These are phyloP conservation scores for Rhysida immarginata DNA, from an alignment of 1,140 invertebrate species.

Conservation along the genomic window DNA sequence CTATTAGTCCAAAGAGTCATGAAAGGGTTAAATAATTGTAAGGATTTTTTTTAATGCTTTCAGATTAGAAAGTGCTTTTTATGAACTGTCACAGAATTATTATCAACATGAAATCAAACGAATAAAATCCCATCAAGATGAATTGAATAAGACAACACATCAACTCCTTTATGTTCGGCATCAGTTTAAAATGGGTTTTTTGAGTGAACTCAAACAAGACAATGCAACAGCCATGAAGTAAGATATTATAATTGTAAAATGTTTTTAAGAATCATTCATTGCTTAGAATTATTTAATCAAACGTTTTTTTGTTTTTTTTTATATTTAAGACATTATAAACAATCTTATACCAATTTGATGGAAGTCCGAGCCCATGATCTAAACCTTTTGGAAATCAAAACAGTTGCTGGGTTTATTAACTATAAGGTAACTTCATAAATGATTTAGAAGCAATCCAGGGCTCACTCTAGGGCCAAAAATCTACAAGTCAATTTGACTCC, in stretches of 20 bases:
- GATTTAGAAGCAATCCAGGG: background rate
- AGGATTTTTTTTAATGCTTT: slow-evolving; percentile 13
- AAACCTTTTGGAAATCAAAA: slow-evolving; percentile 84
- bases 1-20: no score
- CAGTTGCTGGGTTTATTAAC: slow-evolving; percentile 85
- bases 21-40: background rate
- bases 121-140: slow-evolving; percentile 74
- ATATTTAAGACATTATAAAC: slow-evolving; percentile 65
- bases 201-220: slow-evolving; percentile 86
- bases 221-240: slow-evolving; percentile 73
- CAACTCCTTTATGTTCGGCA: slow-evolving; percentile 84
- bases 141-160: slow-evolving; percentile 80
- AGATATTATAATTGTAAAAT: slow-evolving; percentile 19
- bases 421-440: slow-evolving; percentile 59
- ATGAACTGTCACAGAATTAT: slow-evolving; percentile 80
- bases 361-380: slow-evolving; percentile 75
- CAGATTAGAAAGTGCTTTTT: slow-evolving; percentile 79
- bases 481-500: no score
- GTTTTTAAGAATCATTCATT: background rate
- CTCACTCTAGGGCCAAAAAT: no score
- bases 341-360: slow-evolving; percentile 75
- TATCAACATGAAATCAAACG: slow-evolving; percentile 76
- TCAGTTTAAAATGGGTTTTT: slow-evolving; percentile 94
- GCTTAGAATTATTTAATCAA: background rate
- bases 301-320: slow-evolving; percentile 14